Percentiles rank a stretch among this genome's conserved stretches.
Evolutionary conservation across 2,113 vertebrate species (phyloP).

Genomic region (Corythoichthys haematopterus): DNA sequence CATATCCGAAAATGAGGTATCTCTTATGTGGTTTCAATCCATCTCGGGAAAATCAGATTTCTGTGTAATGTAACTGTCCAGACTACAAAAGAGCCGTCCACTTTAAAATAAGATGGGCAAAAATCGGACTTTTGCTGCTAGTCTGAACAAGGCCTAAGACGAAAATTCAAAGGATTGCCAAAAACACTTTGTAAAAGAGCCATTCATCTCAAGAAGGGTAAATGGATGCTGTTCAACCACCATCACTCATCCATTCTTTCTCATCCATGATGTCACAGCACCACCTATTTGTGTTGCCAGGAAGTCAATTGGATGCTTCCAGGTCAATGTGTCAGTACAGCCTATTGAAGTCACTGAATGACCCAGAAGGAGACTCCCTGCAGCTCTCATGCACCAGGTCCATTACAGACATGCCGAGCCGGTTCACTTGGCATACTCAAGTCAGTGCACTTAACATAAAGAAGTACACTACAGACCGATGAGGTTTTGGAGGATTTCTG

Average conservation of each 20-base stretch:
- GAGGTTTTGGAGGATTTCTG: slow-evolving; percentile 23
- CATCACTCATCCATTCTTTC: slow-evolving; percentile 23
- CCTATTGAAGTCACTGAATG: background rate
- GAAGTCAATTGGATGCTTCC: slow-evolving; percentile 17
- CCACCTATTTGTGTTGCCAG: slow-evolving; percentile 12
- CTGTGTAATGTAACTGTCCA: too few relatives aligned
- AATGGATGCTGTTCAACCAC: slow-evolving; percentile 36
- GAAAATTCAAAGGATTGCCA: too few relatives aligned
- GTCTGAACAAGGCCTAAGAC: too few relatives aligned
- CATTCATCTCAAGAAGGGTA: slow-evolving; percentile 28
- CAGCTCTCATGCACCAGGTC: slow-evolving; percentile 18
- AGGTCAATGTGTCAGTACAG: background rate
- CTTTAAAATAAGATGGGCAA: too few relatives aligned
- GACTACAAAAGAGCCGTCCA: too few relatives aligned
- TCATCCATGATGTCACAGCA: slow-evolving; percentile 14
- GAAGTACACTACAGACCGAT: slow-evolving; percentile 20
- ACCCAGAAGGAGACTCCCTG: slow-evolving; percentile 7
- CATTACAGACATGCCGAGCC: slow-evolving; percentile 8
- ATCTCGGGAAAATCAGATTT: too few relatives aligned
- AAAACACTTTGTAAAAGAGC: slow-evolving; percentile 4
- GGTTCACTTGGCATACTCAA: slow-evolving; percentile 22
- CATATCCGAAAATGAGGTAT: too few relatives aligned
- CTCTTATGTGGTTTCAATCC: too few relatives aligned
- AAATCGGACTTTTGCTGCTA: too few relatives aligned
- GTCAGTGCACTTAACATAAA: slow-evolving; percentile 29